phyloP scores from a whole-genome alignment of 2,888 invertebrate species.

The Axea sp. region DNA sequence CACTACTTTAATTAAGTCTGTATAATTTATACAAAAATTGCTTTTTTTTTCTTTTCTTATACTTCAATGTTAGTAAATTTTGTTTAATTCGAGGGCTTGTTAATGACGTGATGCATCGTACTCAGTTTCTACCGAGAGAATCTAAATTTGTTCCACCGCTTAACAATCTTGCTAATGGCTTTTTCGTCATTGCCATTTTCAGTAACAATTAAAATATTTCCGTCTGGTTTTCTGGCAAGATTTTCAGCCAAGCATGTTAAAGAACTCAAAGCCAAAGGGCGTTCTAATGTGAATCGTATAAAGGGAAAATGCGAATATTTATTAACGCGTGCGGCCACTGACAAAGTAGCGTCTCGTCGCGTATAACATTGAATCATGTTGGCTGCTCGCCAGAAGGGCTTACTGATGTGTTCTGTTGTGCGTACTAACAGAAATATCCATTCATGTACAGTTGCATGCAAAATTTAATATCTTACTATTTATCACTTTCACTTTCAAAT shows the following conservation, averaged over 20 bases:
- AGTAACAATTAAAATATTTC: no score
- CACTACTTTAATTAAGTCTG: no score
- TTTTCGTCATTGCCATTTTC: no score
- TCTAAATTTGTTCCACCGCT: no score
- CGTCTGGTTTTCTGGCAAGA: no score
- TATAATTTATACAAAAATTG: no score
- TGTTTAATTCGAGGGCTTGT: no score
- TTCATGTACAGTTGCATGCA: conserved; percentile 63
- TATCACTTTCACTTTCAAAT: conserved; percentile 22
- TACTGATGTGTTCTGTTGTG: conserved; percentile 61
- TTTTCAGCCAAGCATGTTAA: conserved; percentile 18
- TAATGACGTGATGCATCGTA: no score
- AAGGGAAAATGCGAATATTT: conserved; percentile 44
- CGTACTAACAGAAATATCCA: conserved; percentile 64
- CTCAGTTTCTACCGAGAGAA: no score
- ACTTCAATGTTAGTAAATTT: no score
- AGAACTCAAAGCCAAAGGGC: conserved; percentile 9
- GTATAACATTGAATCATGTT: conserved; percentile 67
- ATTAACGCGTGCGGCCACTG: conserved; percentile 35
- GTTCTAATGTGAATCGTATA: conserved; percentile 28
- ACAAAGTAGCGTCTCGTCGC: conserved; percentile 60
- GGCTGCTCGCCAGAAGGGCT: conserved; percentile 69
- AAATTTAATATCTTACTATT: conserved; percentile 43
- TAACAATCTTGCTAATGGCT: no score
- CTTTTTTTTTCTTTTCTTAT: no score